Evolutionary conservation across 2,888 invertebrate species (phyloP).

Genomic region (Idaea dimidiata): DNA sequence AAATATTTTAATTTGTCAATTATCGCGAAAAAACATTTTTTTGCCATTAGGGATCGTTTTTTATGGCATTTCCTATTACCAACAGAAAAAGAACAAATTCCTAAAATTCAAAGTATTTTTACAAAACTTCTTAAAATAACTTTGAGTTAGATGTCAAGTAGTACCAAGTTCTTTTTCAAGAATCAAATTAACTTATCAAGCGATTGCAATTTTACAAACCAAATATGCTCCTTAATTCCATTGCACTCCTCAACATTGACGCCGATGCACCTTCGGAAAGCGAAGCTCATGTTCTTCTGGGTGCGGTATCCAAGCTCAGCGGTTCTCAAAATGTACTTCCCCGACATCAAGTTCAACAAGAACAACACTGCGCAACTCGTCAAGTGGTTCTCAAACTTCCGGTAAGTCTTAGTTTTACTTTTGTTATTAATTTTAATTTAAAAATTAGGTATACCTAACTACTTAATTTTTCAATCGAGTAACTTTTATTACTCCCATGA

Average conservation of each 20-base stretch:
- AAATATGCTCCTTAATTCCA: conserved; percentile 87
- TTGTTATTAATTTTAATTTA: conserved; percentile 12
- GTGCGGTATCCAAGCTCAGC: conserved; percentile 99
- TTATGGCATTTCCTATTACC: too few species aligned
- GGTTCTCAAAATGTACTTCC: conserved; percentile 99
- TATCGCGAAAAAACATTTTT: too few species aligned
- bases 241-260: conserved; percentile 97
- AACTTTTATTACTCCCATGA: neutral
- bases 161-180: too few species aligned
- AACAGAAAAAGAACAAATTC: too few species aligned
- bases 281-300: conserved; percentile 99
- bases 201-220: conserved; percentile 15
- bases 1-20: too few species aligned
- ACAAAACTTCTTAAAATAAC: too few species aligned
- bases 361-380: conserved; percentile 99
- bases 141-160: too few species aligned
- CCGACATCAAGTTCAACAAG: conserved; percentile 99
- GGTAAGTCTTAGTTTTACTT: conserved; percentile 84
- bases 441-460: neutral
- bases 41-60: too few species aligned
- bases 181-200: too few species aligned
- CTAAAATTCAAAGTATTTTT: too few species aligned
- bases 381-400: conserved; percentile 99
- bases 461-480: conserved; percentile 1
- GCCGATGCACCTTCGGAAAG: conserved; percentile 99